phyloP scores from a whole-genome alignment of 2,888 invertebrate genomes.

The Ptychoptera contaminata region DNA sequence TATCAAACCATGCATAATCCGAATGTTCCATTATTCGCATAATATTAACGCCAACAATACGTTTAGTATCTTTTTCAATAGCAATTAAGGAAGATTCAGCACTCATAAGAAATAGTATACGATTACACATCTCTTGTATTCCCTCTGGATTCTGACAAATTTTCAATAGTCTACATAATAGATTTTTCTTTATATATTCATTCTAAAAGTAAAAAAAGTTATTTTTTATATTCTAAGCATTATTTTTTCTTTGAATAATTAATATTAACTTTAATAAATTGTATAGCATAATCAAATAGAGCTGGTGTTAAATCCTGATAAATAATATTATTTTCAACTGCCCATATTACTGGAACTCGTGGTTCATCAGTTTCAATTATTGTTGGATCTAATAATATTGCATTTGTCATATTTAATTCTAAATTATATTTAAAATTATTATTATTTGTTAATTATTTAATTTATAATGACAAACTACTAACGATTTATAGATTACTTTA shows the following conservation, averaged over 20 bases:
- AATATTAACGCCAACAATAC: slow-evolving; percentile 1
- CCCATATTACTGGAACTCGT: slow-evolving; percentile 1
- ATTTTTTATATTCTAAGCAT: not conserved
- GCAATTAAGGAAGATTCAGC: slow-evolving; percentile 1
- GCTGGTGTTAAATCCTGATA: slow-evolving; percentile 1
- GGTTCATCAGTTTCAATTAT: slow-evolving; percentile 3
- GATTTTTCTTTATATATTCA: not conserved
- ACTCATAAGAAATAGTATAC: not conserved
- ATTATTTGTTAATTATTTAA: no score
- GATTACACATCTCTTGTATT: not conserved
- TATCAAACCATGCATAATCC: not conserved
- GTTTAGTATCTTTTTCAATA: slow-evolving; percentile 1
- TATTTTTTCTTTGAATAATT: not conserved
- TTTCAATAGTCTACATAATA: not conserved
- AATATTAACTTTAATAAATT: slow-evolving; percentile 2
- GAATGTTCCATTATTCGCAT: not conserved
- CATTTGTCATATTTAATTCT: slow-evolving; percentile 1
- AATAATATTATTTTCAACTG: not conserved
- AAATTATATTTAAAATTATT: not conserved
- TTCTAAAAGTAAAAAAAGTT: not conserved
- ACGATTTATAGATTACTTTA: no score
- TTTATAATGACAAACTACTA: no score
- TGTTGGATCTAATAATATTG: slow-evolving; percentile 2
- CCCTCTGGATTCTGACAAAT: not conserved
- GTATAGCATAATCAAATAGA: not conserved